Percentiles rank a stretch among this genome's conserved stretches.
phyloP scores from a whole-genome alignment of 2,888 invertebrate genomes.

The Dendrolimus pini region DNA sequence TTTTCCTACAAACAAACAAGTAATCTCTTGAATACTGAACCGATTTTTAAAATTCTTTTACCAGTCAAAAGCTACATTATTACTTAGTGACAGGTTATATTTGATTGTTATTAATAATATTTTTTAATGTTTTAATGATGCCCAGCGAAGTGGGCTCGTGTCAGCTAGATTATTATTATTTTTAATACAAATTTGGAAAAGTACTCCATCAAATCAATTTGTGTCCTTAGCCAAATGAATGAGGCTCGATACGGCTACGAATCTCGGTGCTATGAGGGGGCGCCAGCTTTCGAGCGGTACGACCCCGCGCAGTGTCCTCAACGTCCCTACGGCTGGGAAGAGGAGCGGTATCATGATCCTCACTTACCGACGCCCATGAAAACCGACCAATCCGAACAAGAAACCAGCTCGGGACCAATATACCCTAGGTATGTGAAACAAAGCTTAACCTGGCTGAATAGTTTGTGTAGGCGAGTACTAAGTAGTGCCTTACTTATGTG shows the following conservation, averaged over 20 bases:
- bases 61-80: too few relatives aligned
- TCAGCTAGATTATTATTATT: too few relatives aligned
- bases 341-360: slow-evolving; percentile 77
- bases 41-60: too few relatives aligned
- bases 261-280: slow-evolving; percentile 70
- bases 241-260: slow-evolving; percentile 76
- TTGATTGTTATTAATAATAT: too few relatives aligned
- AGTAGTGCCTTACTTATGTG: slow-evolving; percentile 45
- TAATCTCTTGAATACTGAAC: too few relatives aligned
- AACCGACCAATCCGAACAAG: slow-evolving; percentile 81
- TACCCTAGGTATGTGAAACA: slow-evolving; percentile 80
- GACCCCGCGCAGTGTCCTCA: slow-evolving; percentile 70
- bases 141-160: too few relatives aligned
- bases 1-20: too few relatives aligned
- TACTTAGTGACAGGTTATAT: too few relatives aligned
- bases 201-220: too few relatives aligned
- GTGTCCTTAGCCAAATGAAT: slow-evolving; percentile 70
- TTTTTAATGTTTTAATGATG: too few relatives aligned
- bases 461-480: slow-evolving; percentile 11
- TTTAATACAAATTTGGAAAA: too few relatives aligned
- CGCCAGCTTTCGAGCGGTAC: slow-evolving; percentile 71
- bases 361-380: slow-evolving; percentile 80
- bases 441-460: slow-evolving; percentile 4
- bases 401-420: slow-evolving; percentile 81
- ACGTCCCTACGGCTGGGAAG: slow-evolving; percentile 73